Conservation (phyloP, 2,888 invertebrate species). For the Meiosimyza platycephala region DNA sequence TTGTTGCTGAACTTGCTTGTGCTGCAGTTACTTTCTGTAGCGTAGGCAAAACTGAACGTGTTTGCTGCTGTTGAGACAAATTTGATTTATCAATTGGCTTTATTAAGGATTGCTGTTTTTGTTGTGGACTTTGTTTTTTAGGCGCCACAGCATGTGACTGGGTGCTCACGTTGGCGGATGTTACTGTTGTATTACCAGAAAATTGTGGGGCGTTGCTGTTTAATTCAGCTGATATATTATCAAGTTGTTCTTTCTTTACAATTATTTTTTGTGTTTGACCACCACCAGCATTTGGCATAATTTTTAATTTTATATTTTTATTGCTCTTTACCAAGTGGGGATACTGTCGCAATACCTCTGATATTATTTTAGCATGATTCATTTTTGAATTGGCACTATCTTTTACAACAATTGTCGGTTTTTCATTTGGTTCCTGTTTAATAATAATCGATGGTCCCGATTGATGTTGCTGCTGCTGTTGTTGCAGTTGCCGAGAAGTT, state of each 20-base stretch:
- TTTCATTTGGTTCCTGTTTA: constrained; percentile 62
- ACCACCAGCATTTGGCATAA: constrained; percentile 72
- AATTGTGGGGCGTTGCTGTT: constrained; percentile 34
- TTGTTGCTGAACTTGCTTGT: constrained; percentile 17
- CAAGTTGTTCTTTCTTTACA: constrained; percentile 54
- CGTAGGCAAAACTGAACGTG: background rate
- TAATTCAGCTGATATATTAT: constrained; percentile 39
- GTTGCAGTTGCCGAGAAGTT: constrained; percentile 38
- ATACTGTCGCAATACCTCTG: constrained; percentile 88
- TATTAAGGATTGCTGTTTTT: constrained; percentile 26
- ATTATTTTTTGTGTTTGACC: constrained; percentile 55
- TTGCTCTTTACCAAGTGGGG: constrained; percentile 88
- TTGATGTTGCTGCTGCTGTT: constrained; percentile 45
- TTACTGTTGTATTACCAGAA: background rate
- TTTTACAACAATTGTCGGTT: constrained; percentile 65
- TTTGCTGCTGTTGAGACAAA: constrained; percentile 48
- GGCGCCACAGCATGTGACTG: constrained; percentile 34
- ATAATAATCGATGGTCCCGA: constrained; percentile 56
- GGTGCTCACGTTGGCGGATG: constrained; percentile 18
- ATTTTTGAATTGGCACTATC: constrained; percentile 65
- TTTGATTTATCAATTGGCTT: constrained; percentile 44
- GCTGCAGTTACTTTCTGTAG: constrained; percentile 26
- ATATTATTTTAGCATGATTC: constrained; percentile 88
- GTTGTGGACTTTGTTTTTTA: constrained; percentile 46
- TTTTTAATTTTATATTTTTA: constrained; percentile 88